Conservation (phyloP, 2,113 vertebrate genomes). For the Myotis lucifugus region DNA sequence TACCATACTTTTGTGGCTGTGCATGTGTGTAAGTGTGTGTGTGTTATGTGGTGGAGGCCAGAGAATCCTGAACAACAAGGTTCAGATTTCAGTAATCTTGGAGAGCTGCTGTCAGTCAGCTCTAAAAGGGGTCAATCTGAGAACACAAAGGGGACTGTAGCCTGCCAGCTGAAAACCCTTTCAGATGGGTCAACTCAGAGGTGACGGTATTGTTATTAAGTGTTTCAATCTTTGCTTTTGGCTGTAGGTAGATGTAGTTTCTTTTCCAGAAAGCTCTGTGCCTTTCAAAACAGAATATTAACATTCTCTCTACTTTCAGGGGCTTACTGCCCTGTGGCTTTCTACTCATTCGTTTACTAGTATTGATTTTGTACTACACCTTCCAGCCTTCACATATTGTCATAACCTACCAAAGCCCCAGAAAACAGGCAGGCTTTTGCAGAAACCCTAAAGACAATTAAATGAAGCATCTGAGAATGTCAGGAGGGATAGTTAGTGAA, state of each 20-base stretch:
- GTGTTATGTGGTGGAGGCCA: background rate
- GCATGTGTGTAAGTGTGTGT: background rate
- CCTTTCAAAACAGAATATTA: conserved; percentile 52
- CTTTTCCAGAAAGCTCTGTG: conserved; percentile 53
- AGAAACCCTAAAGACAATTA: conserved; percentile 31
- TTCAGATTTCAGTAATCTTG: conserved; percentile 39
- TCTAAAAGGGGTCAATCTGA: background rate
- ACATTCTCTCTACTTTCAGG: conserved; percentile 42
- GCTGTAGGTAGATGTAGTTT: conserved; percentile 20
- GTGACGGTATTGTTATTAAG: background rate
- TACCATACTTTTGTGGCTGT: background rate
- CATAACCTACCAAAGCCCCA: conserved; percentile 36
- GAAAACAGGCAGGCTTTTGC: conserved; percentile 23
- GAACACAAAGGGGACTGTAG: background rate
- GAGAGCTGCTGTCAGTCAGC: background rate
- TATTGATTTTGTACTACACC: conserved; percentile 62
- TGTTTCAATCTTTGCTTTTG: conserved; percentile 49
- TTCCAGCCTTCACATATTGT: conserved; percentile 48
- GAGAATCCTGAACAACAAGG: conserved; percentile 33
- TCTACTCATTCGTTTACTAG: conserved; percentile 37
- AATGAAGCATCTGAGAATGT: background rate
- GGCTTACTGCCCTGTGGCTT: background rate
- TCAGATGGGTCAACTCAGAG: conserved; percentile 3
- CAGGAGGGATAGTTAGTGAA: conserved; percentile 9
- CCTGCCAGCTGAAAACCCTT: conserved; percentile 14